A percentile compares a stretch with the other conserved stretches of the same genome.
Conservation (phyloP, 2,888 invertebrate species). For the Rhagonycha lutea region DNA sequence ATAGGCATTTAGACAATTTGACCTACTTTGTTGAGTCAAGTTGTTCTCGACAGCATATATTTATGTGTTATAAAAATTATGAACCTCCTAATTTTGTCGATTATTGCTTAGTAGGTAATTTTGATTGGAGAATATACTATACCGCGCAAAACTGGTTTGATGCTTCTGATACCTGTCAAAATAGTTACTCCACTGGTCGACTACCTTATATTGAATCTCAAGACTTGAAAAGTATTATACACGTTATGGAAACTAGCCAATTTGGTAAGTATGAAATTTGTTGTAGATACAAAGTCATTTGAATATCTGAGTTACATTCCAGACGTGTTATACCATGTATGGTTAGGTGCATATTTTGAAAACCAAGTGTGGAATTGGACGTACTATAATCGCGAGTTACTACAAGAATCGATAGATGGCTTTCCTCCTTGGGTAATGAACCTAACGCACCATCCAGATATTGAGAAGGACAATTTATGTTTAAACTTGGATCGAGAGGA, state of each 20-base stretch:
- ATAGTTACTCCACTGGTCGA: neutral
- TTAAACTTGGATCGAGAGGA: constrained; percentile 5
- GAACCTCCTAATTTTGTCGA: neutral
- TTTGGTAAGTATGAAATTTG: neutral
- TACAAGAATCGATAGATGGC: neutral
- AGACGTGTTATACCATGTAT: neutral
- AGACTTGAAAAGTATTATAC: neutral
- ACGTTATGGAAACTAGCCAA: neutral
- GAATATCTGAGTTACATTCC: neutral
- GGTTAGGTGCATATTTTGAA: constrained; percentile 2
- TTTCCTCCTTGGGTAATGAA: constrained; percentile 7
- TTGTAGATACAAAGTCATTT: neutral
- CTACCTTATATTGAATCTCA: constrained; percentile 1
- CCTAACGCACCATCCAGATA: neutral
- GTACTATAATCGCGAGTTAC: neutral
- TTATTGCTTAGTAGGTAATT: neutral
- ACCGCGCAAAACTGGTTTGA: neutral
- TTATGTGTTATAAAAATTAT: constrained; percentile 7
- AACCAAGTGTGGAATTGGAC: neutral
- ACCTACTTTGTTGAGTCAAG: constrained; percentile 3
- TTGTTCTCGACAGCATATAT: neutral
- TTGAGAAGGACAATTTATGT: neutral
- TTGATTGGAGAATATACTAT: constrained; percentile 2
- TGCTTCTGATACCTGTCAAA: neutral
- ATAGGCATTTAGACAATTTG: neutral